Evolutionary conservation across 2,888 invertebrate species (phyloP).

Genomic region (Tricholauxania praeusta): DNA sequence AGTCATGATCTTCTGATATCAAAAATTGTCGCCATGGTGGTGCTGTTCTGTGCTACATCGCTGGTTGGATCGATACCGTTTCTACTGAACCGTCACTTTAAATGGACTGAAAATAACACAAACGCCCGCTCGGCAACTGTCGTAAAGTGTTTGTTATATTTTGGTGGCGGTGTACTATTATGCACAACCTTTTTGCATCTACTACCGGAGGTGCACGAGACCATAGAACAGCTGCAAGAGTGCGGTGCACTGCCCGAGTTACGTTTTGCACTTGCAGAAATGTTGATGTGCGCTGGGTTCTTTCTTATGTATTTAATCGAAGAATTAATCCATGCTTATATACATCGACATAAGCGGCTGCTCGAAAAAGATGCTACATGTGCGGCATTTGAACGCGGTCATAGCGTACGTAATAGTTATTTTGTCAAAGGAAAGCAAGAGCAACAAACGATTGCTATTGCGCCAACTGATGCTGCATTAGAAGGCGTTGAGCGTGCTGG

Average conservation of each 20-base stretch:
- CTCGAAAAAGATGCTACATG: constrained; percentile 55
- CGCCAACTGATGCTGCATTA: not conserved
- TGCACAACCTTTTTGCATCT: constrained; percentile 86
- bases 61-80: constrained; percentile 82
- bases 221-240: constrained; percentile 73
- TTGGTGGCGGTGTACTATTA: constrained; percentile 87
- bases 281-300: constrained; percentile 81
- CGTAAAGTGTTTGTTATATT: constrained; percentile 77
- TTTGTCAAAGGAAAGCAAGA: constrained; percentile 46
- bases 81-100: constrained; percentile 75
- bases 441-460: constrained; percentile 14
- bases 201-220: constrained; percentile 82
- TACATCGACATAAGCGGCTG: constrained; percentile 69
- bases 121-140: constrained; percentile 63
- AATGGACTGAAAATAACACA: constrained; percentile 70
- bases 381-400: constrained; percentile 63
- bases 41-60: constrained; percentile 81
- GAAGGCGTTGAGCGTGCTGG: not conserved
- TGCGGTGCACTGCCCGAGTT: constrained; percentile 68
- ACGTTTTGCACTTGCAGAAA: constrained; percentile 76
- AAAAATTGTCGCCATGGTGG: constrained; percentile 83
- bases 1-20: constrained; percentile 73
- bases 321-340: constrained; percentile 79
- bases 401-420: constrained; percentile 60
- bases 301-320: constrained; percentile 85